A percentile compares a stretch with the other conserved stretches of the same genome.
Evolutionary conservation across 1,140 invertebrate genomes (phyloP).

Genomic region (Drosophila ananassae): DNA sequence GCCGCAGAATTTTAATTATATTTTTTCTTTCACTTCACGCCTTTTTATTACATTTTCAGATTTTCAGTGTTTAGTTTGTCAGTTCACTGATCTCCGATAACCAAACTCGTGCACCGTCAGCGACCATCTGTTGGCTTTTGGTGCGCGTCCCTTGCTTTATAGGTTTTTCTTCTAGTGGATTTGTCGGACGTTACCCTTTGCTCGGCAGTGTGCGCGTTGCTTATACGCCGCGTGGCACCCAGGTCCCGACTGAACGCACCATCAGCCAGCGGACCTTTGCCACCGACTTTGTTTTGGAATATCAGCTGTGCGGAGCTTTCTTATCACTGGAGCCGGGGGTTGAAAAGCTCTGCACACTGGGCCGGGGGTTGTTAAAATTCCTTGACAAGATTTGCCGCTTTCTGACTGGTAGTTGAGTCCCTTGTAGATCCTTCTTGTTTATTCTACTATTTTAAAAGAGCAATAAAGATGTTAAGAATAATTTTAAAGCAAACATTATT

Average conservation of each 20-base stretch:
- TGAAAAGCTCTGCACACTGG: conserved; percentile 70
- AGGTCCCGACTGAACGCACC: conserved; percentile 57
- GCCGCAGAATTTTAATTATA: conserved; percentile 21
- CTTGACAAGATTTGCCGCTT: not conserved
- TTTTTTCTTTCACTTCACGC: conserved; percentile 18
- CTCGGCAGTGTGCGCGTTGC: conserved; percentile 43
- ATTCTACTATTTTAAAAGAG: not conserved
- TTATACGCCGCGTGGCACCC: conserved; percentile 72
- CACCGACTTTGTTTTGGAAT: conserved; percentile 58
- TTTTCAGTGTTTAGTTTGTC: conserved; percentile 32
- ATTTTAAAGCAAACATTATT: not conserved
- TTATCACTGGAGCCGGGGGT: conserved; percentile 68
- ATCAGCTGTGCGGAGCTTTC: conserved; percentile 75
- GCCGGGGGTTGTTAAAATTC: not conserved
- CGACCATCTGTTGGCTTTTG: conserved; percentile 79
- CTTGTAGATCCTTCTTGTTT: not conserved
- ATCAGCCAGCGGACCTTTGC: conserved; percentile 37
- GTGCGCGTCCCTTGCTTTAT: conserved; percentile 55
- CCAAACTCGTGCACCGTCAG: conserved; percentile 68
- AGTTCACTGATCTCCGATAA: conserved; percentile 63
- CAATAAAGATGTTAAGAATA: not conserved
- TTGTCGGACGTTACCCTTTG: not conserved
- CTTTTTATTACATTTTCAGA: conserved; percentile 44
- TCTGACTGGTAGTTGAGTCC: conserved; percentile 1
- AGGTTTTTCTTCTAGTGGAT: conserved; percentile 31